Evolutionary conservation across 2,888 invertebrate genomes (phyloP).

Genomic region (Tenthredo notha): DNA sequence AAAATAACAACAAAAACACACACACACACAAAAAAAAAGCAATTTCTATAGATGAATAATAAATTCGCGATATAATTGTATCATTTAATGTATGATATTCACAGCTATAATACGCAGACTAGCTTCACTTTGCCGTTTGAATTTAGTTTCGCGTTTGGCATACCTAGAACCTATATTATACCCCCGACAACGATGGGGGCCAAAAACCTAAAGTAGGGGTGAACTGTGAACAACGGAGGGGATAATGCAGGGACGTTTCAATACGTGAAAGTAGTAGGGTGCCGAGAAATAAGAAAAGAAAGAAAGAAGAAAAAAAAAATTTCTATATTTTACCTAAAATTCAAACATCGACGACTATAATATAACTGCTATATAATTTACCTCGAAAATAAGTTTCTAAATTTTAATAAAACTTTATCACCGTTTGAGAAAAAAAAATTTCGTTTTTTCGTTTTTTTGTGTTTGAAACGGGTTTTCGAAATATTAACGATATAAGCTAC

Average conservation of each 20-base stretch:
- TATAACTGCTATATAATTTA: neutral
- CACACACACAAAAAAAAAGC: too few relatives aligned
- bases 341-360: neutral
- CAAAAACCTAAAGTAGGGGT: slow-evolving; percentile 43
- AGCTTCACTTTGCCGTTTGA: neutral
- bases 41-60: neutral
- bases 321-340: neutral
- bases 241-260: slow-evolving; percentile 9
- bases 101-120: neutral
- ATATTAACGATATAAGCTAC: neutral
- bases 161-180: neutral
- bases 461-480: neutral
- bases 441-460: too few relatives aligned
- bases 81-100: neutral
- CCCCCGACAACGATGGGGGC: neutral
- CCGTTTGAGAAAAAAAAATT: neutral
- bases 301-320: neutral
- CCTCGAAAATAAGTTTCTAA: neutral
- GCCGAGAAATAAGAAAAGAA: neutral
- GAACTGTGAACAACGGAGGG: neutral
- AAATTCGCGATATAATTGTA: neutral
- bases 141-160: neutral
- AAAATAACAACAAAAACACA: too few relatives aligned
- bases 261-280: neutral
- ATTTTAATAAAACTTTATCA: too few relatives aligned